phyloP scores from a whole-genome alignment of 2,797 vertebrate genomes.

The Cuculus canorus region DNA sequence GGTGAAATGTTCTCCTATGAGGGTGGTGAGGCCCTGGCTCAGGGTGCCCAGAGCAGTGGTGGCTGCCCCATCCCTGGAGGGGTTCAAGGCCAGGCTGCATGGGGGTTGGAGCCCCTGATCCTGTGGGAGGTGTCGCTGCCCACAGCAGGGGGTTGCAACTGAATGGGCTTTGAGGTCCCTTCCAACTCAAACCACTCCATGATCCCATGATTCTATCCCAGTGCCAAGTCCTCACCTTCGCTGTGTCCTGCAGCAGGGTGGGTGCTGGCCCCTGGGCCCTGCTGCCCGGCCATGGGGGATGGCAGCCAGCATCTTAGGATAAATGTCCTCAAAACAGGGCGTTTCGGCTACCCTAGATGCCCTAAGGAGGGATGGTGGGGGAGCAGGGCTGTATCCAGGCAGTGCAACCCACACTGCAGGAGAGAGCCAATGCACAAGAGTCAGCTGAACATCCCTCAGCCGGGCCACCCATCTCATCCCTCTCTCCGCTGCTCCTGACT shows the following conservation, averaged over 20 bases:
- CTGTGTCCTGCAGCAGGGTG: not conserved
- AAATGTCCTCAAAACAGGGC: accelerated
- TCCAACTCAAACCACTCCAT: too few relatives aligned
- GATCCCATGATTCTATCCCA: not conserved
- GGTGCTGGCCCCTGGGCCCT: not conserved
- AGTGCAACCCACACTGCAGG: not conserved
- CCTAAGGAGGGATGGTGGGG: not conserved
- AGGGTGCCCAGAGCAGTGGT: too few relatives aligned
- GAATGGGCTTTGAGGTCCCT: too few relatives aligned
- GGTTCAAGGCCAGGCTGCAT: too few relatives aligned
- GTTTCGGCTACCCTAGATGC: not conserved
- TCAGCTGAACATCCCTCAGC: too few relatives aligned
- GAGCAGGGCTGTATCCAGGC: not conserved
- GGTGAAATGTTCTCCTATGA: too few relatives aligned
- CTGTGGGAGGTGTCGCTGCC: too few relatives aligned
- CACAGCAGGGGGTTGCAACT: too few relatives aligned
- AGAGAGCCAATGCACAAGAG: too few relatives aligned
- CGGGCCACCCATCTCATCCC: not conserved
- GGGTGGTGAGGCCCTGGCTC: too few relatives aligned
- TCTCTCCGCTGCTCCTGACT: not conserved
- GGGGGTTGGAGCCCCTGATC: too few relatives aligned
- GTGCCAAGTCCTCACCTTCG: not conserved
- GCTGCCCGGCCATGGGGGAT: not conserved
- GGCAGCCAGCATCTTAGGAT: not conserved
- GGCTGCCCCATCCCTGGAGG: too few relatives aligned